These are phyloP conservation scores for Bos indicus DNA, from an alignment of 2,113 vertebrate species.

Conservation along the genomic window DNA sequence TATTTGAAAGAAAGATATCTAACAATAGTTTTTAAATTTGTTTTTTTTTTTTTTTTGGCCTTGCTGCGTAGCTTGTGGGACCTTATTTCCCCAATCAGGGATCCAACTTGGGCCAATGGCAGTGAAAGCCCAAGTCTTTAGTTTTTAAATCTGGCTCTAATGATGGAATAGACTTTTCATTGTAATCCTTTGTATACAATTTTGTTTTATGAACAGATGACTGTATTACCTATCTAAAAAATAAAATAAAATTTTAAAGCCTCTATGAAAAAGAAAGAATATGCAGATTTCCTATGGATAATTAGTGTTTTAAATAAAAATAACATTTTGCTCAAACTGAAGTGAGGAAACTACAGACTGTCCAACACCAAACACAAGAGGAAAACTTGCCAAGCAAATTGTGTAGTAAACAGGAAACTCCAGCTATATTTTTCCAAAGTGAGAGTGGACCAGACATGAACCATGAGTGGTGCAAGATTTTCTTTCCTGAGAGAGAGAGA, in stretches of 20 bases:
- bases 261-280: neutral
- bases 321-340: neutral
- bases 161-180: neutral
- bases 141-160: conserved; percentile 1
- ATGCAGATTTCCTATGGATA: neutral
- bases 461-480: neutral
- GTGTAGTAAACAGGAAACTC: neutral
- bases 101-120: neutral
- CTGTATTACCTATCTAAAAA: neutral
- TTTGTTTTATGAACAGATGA: neutral
- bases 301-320: neutral
- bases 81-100: neutral
- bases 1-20: conserved; percentile 34
- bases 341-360: neutral
- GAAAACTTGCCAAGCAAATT: neutral
- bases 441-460: neutral
- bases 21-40: neutral
- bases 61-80: neutral
- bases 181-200: neutral
- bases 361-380: neutral
- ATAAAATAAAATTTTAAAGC: neutral
- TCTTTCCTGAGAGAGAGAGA: neutral
- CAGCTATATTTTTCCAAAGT: neutral
- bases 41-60: neutral
- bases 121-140: neutral